phyloP scores from a whole-genome alignment of 2,113 vertebrate genomes.

The Phaethon lepturus region DNA sequence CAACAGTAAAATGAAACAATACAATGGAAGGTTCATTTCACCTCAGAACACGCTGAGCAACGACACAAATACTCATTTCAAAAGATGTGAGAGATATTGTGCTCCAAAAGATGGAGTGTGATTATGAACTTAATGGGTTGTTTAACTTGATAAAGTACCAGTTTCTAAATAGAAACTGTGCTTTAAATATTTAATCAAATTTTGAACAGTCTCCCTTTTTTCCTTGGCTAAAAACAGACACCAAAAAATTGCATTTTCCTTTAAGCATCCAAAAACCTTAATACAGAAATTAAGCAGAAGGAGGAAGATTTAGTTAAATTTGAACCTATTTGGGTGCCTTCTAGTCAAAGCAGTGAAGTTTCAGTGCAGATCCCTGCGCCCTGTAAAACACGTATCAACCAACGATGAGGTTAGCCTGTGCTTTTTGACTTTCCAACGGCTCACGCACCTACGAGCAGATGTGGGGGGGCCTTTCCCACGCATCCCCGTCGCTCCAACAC shows the following conservation, averaged over 20 bases:
- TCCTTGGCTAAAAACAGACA: not conserved
- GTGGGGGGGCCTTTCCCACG: not conserved
- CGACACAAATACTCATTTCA: constrained; percentile 14
- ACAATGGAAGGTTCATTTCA: constrained; percentile 39
- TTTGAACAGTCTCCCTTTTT: constrained; percentile 5
- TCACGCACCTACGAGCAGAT: accelerated
- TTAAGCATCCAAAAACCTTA: not conserved
- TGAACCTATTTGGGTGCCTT: not conserved
- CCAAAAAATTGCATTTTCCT: not conserved
- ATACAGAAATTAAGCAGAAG: not conserved
- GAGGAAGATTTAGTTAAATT: not conserved
- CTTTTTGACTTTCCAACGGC: not conserved
- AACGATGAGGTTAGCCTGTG: accelerated
- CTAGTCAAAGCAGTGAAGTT: not conserved
- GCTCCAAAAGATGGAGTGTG: constrained; percentile 2
- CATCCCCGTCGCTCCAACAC: accelerated
- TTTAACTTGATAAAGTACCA: constrained; percentile 53
- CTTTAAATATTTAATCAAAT: constrained; percentile 54
- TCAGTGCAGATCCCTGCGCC: not conserved
- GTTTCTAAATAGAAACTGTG: constrained; percentile 28
- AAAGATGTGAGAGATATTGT: constrained; percentile 26
- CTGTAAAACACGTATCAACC: not conserved
- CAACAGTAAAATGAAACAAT: constrained; percentile 19
- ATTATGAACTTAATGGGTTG: constrained; percentile 43
- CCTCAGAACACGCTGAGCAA: not conserved